Evolutionary conservation across 1,140 invertebrate genomes (phyloP), one percentile per base, ranked within the genome.

Genomic region (Nasonia vitripennis): DNA sequence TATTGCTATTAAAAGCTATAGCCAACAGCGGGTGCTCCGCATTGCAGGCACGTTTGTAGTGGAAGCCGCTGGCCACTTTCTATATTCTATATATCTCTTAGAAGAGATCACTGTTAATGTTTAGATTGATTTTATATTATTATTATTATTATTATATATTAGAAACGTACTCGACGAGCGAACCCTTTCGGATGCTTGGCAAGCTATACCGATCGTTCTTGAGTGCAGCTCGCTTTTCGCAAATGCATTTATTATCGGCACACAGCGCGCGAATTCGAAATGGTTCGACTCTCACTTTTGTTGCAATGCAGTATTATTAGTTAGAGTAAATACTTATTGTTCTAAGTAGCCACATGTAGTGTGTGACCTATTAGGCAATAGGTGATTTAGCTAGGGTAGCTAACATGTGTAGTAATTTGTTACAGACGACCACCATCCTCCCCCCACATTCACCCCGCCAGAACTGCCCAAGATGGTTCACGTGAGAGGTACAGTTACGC

Each of bases 381-480:
- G 90, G 85, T 90, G 86, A 75, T 89, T 92, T 92, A 91, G 89
- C 70, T 93, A 91, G 93, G 90, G 91, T 93, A 93, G 93, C 92
- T 94, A 93, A 93, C 91, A 93, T 93, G 91, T 95, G 94, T 95
- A 95, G 95, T 94, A 94, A 93, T 96, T 95, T 96, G 96, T 97
- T 97, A 95, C 96, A 97, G 97, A 97, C 97, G 97, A 97, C 95
- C 96, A 97, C 95, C 97, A 97, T 95, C 96, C 96, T 96, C 96
- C 97, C 94, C 97, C 97, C 94, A 97, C 97, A 95, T 98, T 98
- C 95, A 98, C 97, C 95, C 97, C 97, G 95, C 97, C 97, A 96
- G 97, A 98, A 96, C 96, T 98, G 95, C 97, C 97, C 95, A 98
- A 98, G 96, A 97, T 97, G 96, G 97, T 98, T 95, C 97, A 98